A percentile compares a stretch with the other conserved stretches of the same genome.
phyloP scores from a whole-genome alignment of 1,140 invertebrate genomes.

The Pissodes strobi region DNA sequence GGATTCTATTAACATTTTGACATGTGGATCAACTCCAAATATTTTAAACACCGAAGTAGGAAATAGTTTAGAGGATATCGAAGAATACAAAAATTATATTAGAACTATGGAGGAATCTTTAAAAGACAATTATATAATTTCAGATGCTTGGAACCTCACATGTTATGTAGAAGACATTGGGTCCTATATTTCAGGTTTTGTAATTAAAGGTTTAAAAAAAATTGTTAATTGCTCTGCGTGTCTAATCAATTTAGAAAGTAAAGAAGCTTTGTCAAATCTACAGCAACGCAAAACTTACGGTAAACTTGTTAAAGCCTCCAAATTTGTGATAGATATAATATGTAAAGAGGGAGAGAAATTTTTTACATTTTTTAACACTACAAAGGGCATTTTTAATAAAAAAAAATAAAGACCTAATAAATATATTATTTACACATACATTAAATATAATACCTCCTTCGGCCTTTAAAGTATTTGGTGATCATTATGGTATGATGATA shows the following conservation, averaged over 20 bases:
- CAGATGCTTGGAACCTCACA: constrained; percentile 17
- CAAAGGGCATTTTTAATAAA: neutral
- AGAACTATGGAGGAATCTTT: constrained; percentile 7
- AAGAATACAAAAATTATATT: too few species aligned
- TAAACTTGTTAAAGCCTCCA: constrained; percentile 5
- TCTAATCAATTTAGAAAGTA: constrained; percentile 16
- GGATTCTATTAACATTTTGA: constrained; percentile 16
- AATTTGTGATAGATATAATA: neutral
- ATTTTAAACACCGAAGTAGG: constrained; percentile 1
- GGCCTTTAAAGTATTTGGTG: too few species aligned
- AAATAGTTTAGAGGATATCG: neutral
- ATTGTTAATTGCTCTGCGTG: neutral
- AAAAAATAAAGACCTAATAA: too few species aligned
- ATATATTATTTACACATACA: too few species aligned
- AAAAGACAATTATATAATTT: constrained; percentile 12
- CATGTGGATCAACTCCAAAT: neutral
- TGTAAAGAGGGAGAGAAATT: constrained; percentile 9
- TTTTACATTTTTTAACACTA: constrained; percentile 17
- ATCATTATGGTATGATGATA: too few species aligned
- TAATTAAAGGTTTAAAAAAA: constrained; percentile 30
- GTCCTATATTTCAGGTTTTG: constrained; percentile 35
- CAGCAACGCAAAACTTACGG: constrained; percentile 5
- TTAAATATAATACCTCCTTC: too few species aligned
- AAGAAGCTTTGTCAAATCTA: neutral
- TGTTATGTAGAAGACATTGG: constrained; percentile 26